Conservation (phyloP, 2,888 invertebrate species). For the Corbicula japonica region DNA sequence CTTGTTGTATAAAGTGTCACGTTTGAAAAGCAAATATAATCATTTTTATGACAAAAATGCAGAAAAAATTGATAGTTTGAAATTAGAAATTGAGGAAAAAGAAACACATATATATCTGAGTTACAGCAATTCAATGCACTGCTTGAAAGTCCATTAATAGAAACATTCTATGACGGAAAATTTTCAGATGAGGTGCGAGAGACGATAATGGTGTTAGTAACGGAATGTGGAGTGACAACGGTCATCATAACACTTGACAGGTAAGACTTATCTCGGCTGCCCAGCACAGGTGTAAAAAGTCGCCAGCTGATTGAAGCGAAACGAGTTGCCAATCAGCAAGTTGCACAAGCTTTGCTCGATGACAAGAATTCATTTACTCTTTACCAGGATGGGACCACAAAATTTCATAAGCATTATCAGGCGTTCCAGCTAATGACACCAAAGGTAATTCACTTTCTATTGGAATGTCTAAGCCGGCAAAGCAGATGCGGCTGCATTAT, state of each 20-base stretch:
- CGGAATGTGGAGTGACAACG: constrained; percentile 43
- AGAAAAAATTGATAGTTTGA: background rate
- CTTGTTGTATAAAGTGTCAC: constrained; percentile 17
- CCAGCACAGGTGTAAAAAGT: constrained; percentile 49
- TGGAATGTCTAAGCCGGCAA: constrained; percentile 20
- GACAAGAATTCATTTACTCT: constrained; percentile 27
- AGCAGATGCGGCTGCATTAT: background rate
- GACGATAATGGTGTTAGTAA: constrained; percentile 35
- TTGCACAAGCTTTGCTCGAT: constrained; percentile 30
- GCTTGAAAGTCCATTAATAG: constrained; percentile 12
- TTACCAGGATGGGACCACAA: constrained; percentile 50
- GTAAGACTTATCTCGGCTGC: constrained; percentile 37
- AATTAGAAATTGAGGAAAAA: background rate
- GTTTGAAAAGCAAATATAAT: background rate
- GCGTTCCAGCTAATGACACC: constrained; percentile 40
- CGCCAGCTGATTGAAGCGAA: constrained; percentile 42
- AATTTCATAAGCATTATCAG: constrained; percentile 56
- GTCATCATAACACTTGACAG: constrained; percentile 32
- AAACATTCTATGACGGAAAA: constrained; percentile 26
- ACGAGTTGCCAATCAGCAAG: constrained; percentile 34
- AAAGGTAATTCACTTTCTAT: constrained; percentile 29
- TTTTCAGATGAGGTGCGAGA: constrained; percentile 24
- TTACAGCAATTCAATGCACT: constrained; percentile 17
- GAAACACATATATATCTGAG: background rate
- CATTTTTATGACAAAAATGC: background rate